Evolutionary conservation across 2,888 invertebrate genomes (phyloP).

Genomic region (Pandemis heparana): DNA sequence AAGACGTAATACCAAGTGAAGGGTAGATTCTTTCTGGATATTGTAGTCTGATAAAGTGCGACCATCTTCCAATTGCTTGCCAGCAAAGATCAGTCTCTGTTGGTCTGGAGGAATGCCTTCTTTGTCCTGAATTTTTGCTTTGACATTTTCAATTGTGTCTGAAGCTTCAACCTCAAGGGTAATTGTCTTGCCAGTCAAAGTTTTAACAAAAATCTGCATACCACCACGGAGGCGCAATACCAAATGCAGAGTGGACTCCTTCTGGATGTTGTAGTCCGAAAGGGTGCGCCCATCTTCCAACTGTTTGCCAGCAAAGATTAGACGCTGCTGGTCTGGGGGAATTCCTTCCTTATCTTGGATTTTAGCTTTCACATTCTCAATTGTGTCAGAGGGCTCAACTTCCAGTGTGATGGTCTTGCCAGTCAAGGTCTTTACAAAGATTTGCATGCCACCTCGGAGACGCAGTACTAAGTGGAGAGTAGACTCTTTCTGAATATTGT

Average conservation of each 20-base stretch:
- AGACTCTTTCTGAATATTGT: background rate
- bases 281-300: slow-evolving; percentile 88
- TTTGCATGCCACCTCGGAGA: background rate
- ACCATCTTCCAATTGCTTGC: slow-evolving; percentile 90
- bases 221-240: slow-evolving; percentile 88
- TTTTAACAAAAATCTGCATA: slow-evolving; percentile 84
- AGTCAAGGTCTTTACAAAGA: slow-evolving; percentile 76
- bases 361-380: slow-evolving; percentile 87
- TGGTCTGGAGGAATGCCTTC: slow-evolving; percentile 87
- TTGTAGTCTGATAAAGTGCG: slow-evolving; percentile 89
- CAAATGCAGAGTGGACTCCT: slow-evolving; percentile 86
- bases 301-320: slow-evolving; percentile 89
- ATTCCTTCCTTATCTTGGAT: slow-evolving; percentile 84
- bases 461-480: background rate
- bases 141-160: slow-evolving; percentile 88
- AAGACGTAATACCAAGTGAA: slow-evolving; percentile 86
- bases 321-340: slow-evolving; percentile 86
- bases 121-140: slow-evolving; percentile 86
- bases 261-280: slow-evolving; percentile 88
- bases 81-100: slow-evolving; percentile 88
- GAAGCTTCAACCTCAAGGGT: slow-evolving; percentile 86
- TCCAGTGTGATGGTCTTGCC: slow-evolving; percentile 86
- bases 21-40: slow-evolving; percentile 88
- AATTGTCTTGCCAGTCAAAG: slow-evolving; percentile 86
- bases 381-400: slow-evolving; percentile 86